Evolutionary conservation across 2,113 vertebrate genomes (phyloP).

Genomic region (Hippopotamus amphibius): DNA sequence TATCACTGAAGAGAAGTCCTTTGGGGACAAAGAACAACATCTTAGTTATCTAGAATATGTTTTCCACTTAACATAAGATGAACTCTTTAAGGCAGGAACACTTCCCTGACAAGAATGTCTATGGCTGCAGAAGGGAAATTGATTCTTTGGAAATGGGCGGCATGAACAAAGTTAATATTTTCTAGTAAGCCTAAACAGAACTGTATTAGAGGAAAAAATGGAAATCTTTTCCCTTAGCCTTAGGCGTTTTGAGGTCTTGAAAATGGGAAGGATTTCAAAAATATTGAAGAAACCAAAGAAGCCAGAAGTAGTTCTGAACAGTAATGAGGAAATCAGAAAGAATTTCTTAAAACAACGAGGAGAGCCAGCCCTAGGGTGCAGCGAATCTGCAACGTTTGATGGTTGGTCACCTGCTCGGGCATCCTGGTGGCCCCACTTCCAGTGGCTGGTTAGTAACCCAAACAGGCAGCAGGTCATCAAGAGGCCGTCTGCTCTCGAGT

Average conservation of each 20-base stretch:
- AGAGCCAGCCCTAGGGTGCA: not conserved
- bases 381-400: not conserved
- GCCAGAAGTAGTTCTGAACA: not conserved
- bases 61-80: not conserved
- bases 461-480: not conserved
- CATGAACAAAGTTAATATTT: slow-evolving; percentile 13
- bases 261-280: slow-evolving; percentile 60
- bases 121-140: slow-evolving; percentile 3
- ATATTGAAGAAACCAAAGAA: slow-evolving; percentile 58
- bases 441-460: not conserved
- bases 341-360: not conserved
- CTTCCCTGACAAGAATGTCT: not conserved
- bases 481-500: not conserved
- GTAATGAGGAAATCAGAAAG: not conserved
- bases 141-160: slow-evolving; percentile 20
- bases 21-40: slow-evolving; percentile 12
- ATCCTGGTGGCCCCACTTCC: not conserved
- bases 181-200: not conserved
- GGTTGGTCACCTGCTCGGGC: not conserved
- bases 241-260: slow-evolving; percentile 19
- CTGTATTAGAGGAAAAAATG: slow-evolving; percentile 35
- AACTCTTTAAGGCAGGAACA: not conserved
- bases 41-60: not conserved
- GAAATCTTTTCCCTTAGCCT: not conserved
- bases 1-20: not conserved